Base-by-base conservation (phyloP, 2,888 invertebrate species). In the Nesidiocoris tenuis region DNA sequence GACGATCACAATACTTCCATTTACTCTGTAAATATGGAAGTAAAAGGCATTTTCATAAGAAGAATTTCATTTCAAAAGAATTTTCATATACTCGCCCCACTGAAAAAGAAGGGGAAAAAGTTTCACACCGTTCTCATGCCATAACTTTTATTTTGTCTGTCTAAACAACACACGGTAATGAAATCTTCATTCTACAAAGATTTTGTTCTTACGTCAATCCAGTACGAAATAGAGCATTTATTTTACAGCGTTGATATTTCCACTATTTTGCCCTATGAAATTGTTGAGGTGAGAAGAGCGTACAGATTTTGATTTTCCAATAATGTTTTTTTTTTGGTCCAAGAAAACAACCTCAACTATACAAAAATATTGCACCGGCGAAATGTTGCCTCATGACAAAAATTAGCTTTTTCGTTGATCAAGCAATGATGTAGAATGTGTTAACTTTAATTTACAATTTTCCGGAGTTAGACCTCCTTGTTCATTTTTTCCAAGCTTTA, bases 351-450 rank as follows among this genome's bases (percentile, higher is more conserved):
- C 39, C 39, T 70, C 39, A 70, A 70, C 18, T 25, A 70, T 70
- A 70, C 70, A 70, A 70, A 70, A 70, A 70, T 70, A 70, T 70
- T 70, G 70, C 70, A 25, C 24, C 24, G 70, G 59, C 70, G n/a
- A 57, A 59, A 59, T 68, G 57, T 59, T 70, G 70, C 59, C n/a
- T 59, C 24, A 21, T 54, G 23, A 22, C 54, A 57, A 57, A 59
- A 56, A 59, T 16, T 55, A 7, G 56, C 21, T 55, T 17, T 21
- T 68, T 68, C 57, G 70, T 70, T 70, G 70, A 59, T 70, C 23
- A 70, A 70, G 59, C 70, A 70, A 22, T 68, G 39, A 12, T 39
- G 12, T 3, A 39, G 39, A 39, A 39, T 39, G 39, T 39, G 39
- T 39, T 39, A 3, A 39, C 5, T 3, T 39, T 7, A 39, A 39